Base-by-base conservation (phyloP, 2,113 vertebrate genomes). In the Sylvilagus bachmani region DNA sequence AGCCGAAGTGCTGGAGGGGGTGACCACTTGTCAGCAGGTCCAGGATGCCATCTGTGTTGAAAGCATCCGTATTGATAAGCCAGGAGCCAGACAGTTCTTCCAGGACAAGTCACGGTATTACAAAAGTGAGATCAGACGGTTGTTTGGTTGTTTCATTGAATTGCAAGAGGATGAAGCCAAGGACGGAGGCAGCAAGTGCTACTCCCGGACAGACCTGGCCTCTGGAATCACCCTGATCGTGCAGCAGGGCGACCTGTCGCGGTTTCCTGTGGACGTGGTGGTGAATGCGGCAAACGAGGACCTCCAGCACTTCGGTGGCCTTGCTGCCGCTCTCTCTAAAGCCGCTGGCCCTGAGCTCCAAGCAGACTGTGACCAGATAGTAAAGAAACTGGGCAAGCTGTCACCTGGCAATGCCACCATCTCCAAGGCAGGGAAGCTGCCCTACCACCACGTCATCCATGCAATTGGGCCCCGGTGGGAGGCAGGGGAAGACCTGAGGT, bases 261-360 rank as follows among this genome's bases (percentile, higher is more conserved):
- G 0, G 10, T 98, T 99, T 29, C 91, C 95, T 0, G 98, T 98
- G 0, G 91, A 99, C 5, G 98, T 98, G 51, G 97, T 99, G 29
- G 99, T 99, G 12, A 99, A 98, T 67, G 94, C 98, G 0, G 95
- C 97, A 13, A 99, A 98, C 19, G 94, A 97, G 38, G 71, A 97
- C 25, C 97, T 99, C 8, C 89, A 97, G 17, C 98, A 97, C 51
- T 21, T 9, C 0, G 96, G 96, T 0, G 99, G 98, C 64, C 98
- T 99, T 19, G 97, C 98, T 1, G 51, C 0, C 0, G 98, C 98
- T 0, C 97, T 99, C 69, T 90, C 96, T 0, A 93, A 93, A n/a
- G 99, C 98, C 0, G 98, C 99, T 17, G 99, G 99, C 6, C 98
- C 98, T 11, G 96, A 98, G 13, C 97, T 99, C 83, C 99, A 99